Evolutionary conservation across 1,140 invertebrate genomes (phyloP), one percentile per base, ranked within the genome.

Genomic region (Uloborus diversus): DNA sequence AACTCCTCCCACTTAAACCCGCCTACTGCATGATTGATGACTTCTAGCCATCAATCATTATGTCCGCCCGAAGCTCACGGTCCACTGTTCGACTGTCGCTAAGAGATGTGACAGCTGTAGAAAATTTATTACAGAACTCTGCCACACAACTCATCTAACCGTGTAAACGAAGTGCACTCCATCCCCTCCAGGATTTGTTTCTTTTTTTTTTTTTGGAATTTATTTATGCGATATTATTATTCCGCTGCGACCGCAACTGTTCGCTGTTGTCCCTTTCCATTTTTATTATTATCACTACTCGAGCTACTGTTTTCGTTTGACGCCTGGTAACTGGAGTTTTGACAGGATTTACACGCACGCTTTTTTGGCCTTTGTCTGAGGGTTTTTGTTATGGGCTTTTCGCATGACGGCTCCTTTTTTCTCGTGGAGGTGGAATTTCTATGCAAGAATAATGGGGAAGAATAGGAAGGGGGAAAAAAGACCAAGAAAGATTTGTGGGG

Each of bases 181-280:
- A 13, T 56, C 11, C 27, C 7, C 5, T 32, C 30, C 35, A 23
- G n/a, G n/a, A 7, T 51, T 49, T 69, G 27, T 56, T 14, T 14
- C 27, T 56, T 51, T 25, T 20, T 23, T 69, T n/a, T 30, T 69
- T 56, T 56, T 69, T n/a, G 33, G 56, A 69, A 33, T 51, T 33
- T 69, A 53, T 69, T 69, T 69, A 69, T 69, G 66, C 66, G 30
- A 14, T 20, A 35, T 69, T 56, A 69, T 69, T 69, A 69, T 69
- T 69, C 66, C 51, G 5, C 49, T 56, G 49, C 14, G 27, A 69
- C 37, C 37, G 66, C 30, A 53, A 35, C 42, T 66, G 13, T 59
- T 59, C 25, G 25, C 56, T 23, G 25, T 28, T 3, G 3, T 28
- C 25, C 25, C 32, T 59, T 59, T 27, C 25, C 20, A n/a, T n/a